A percentile compares a stretch with the other conserved stretches of the same genome.
phyloP scores from a whole-genome alignment of 2,113 vertebrate species.

The Syngnathus floridae region DNA sequence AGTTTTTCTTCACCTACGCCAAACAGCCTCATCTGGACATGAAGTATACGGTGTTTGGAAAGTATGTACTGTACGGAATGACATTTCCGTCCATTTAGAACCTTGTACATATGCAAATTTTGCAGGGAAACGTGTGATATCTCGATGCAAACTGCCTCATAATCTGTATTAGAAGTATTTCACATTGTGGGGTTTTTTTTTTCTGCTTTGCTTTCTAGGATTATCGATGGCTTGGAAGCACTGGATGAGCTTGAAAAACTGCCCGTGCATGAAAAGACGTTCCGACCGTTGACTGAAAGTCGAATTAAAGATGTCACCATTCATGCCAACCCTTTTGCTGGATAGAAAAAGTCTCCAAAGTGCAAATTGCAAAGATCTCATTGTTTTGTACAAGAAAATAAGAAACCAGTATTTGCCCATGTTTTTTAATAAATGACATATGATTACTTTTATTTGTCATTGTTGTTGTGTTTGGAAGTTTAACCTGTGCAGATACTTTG shows the following conservation, averaged over 20 bases:
- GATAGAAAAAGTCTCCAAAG: conserved; percentile 49
- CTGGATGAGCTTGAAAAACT: conserved; percentile 95
- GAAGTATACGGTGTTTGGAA: conserved; percentile 97
- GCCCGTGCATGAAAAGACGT: conserved; percentile 93
- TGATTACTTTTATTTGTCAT: too few relatives aligned
- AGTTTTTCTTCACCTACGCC: conserved; percentile 95
- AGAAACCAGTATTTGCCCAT: background rate
- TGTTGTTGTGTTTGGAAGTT: too few relatives aligned
- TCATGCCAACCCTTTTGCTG: conserved; percentile 94
- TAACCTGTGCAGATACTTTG: too few relatives aligned
- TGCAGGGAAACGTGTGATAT: background rate
- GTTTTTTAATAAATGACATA: background rate
- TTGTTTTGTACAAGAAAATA: background rate
- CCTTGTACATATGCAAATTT: background rate
- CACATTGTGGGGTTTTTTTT: too few relatives aligned
- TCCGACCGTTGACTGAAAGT: conserved; percentile 86
- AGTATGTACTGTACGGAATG: conserved; percentile 71
- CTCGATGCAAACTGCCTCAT: background rate
- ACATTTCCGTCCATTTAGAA: background rate
- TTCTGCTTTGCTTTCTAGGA: conserved; percentile 60
- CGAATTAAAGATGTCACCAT: conserved; percentile 89
- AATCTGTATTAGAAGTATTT: too few relatives aligned
- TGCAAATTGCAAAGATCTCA: background rate
- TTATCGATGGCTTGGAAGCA: conserved; percentile 93
- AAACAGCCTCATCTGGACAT: conserved; percentile 97